Percentiles rank a stretch among this genome's conserved stretches.
phyloP scores from a whole-genome alignment of 2,888 invertebrate genomes.

The Lepidonotus clava region DNA sequence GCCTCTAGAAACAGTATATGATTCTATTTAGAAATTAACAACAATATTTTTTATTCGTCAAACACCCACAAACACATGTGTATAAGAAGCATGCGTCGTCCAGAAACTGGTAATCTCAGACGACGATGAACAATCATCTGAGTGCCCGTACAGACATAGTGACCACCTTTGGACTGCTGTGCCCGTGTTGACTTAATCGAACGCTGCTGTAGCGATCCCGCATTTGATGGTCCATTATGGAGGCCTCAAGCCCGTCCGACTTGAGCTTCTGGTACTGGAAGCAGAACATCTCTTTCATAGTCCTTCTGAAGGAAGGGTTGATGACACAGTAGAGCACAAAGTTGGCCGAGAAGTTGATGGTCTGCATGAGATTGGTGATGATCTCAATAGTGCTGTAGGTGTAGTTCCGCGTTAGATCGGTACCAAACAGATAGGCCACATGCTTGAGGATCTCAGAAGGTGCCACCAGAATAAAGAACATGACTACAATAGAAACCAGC shows the following conservation, averaged over 20 bases:
- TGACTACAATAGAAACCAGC: constrained; percentile 67
- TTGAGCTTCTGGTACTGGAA: constrained; percentile 57
- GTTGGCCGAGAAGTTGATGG: constrained; percentile 88
- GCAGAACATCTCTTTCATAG: constrained; percentile 76
- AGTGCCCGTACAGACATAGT: constrained; percentile 21
- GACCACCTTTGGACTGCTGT: constrained; percentile 13
- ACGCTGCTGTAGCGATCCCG: constrained; percentile 18
- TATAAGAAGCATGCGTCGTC: neutral
- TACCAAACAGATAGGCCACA: constrained; percentile 61
- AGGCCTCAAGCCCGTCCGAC: constrained; percentile 32
- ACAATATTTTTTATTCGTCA: too few relatives aligned
- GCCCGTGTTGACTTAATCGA: constrained; percentile 19
- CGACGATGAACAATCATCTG: constrained; percentile 1
- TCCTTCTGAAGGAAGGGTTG: constrained; percentile 88
- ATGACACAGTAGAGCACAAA: constrained; percentile 90
- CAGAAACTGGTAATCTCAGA: neutral
- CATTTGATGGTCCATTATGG: constrained; percentile 40
- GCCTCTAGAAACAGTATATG: too few relatives aligned
- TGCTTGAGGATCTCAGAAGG: constrained; percentile 68
- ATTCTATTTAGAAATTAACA: too few relatives aligned
- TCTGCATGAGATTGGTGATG: constrained; percentile 87
- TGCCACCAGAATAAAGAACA: constrained; percentile 69
- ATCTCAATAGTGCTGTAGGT: constrained; percentile 71
- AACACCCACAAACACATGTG: neutral
- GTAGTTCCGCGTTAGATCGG: constrained; percentile 61